Evolutionary conservation across 2,113 vertebrate genomes (phyloP), one percentile per base, ranked within the genome.

Genomic region (Leucopternis melanops): DNA sequence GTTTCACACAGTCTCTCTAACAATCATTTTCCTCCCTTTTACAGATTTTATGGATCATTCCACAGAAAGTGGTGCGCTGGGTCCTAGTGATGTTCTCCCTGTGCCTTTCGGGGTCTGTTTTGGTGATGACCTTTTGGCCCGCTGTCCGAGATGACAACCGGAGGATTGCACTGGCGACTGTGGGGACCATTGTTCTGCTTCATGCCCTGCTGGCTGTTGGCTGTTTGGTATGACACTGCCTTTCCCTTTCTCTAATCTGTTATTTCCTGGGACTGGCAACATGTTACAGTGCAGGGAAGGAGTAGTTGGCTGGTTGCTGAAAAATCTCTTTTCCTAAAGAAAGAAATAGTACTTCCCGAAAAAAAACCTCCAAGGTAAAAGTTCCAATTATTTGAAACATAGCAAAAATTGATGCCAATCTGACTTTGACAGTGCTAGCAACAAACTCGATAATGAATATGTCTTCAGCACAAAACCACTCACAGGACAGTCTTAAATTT

Each of bases 91-190:
- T 96, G 55, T 96, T 99, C 59, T 99, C 99, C 21, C 98, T 99
- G 88, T 98, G 98, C 96, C 97, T 99, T 65, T 99, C 99, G 5
- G 99, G 99, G 25, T 99, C 99, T 2, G 99, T 99, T 77, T 94
- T 99, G 97, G 98, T 98, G 62, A 98, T 99, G 98, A 99, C 99
- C 3, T 99, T 99, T 90, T 99, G 99, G 99, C 99, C 99, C 2
- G 99, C 99, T 2, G 98, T 99, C 70, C 98, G 98, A 10, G 99
- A 99, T 10, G 99, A 99, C 97, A 98, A 98, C 86, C 98, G 98
- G 65, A 98, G 98, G 55, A 75, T 99, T 4, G 98, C 98, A 0
- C 75, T 99, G 72, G 98, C 98, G 6, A 98, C 98, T 0, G 88
- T 99, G 32, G 96, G 97, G 18, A 74, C 97, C 13, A 96, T 99